Evolutionary conservation across 1,140 invertebrate species (phyloP).

Genomic region (Aphaenogaster floridana): DNA sequence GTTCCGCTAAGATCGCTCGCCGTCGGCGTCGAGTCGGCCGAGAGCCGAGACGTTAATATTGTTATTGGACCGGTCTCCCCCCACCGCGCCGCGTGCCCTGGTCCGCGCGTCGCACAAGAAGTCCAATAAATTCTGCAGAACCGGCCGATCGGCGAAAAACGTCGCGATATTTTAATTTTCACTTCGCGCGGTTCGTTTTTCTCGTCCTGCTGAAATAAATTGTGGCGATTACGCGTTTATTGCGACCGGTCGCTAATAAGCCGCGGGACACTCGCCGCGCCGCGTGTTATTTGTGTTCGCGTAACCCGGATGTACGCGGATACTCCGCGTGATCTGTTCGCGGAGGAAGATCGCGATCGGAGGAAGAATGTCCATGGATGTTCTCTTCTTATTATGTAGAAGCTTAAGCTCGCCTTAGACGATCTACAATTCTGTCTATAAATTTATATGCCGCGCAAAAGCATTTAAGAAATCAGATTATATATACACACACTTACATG

Average conservation of each 20-base stretch:
- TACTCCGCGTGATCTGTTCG: not conserved
- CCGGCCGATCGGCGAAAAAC: constrained; percentile 69
- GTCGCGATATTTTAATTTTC: constrained; percentile 49
- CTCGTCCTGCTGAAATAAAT: constrained; percentile 3
- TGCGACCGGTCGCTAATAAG: constrained; percentile 63
- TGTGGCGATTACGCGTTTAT: constrained; percentile 36
- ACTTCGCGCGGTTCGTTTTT: constrained; percentile 36
- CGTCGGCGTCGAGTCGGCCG: not conserved
- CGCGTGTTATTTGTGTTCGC: constrained; percentile 12
- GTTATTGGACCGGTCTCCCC: constrained; percentile 53
- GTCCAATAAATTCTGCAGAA: constrained; percentile 38
- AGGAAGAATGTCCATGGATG: not conserved
- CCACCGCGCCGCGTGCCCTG: not conserved
- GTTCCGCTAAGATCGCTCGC: constrained; percentile 23
- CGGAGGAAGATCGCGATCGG: not conserved
- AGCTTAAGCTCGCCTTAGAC: not conserved
- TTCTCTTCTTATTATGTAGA: not conserved
- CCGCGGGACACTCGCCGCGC: not conserved
- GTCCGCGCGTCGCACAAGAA: not conserved
- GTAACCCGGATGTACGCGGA: not conserved
- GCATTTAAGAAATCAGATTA: not conserved
- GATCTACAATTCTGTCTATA: not conserved
- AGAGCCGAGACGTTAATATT: constrained; percentile 44
- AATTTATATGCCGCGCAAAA: not conserved
- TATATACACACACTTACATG: not conserved